Base-by-base conservation (phyloP, 2,888 invertebrate species). In the Isoperla grammatica region DNA sequence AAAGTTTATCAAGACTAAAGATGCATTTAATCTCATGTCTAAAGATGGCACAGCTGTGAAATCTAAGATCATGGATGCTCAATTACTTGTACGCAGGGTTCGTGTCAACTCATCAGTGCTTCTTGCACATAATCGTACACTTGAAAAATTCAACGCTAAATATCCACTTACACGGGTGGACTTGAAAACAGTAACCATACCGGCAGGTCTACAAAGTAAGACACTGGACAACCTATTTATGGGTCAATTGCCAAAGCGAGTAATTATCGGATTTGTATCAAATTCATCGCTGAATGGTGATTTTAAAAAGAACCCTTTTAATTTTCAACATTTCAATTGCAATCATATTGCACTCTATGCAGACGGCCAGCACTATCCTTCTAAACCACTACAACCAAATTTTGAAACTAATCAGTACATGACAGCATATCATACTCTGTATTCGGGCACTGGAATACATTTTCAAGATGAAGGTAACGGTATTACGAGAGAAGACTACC, bases 191-290 rank as follows among this genome's bases (percentile, higher is more conserved):
- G 66, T 65, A 40, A 65, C 65, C 0, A 61, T 70, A 15, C 63
- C 64, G 0, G 19, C 22, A n/a, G 65, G 8, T 13, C 64, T 67
- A 13, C 65, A 65, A 35, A 65, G 64, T 9, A 67, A 69, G 57
- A 62, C 67, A 0, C 61, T 70, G n/a, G n/a, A 72, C 49, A 70
- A 71, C 53, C 40, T 71, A 8, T 69, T 70, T 57, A 39, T 66
- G 2, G 69, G 69, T 1, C 67, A 67, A 56, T 53, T 71, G n/a
- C 72, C 72, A 1, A 67, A 67, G 59, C 61, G 68, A 45, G 60
- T 71, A 9, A 63, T 71, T 17, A 22, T 72, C n/a, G 68, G 67
- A 4, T 68, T 71, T 53, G 67, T 67, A 1, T 49, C 64, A 45
- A 67, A 68, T 40, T 64, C 49, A 58, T 59, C 66, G 3, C 11